Conservation (phyloP, 2,113 vertebrate species). For the Aptenodytes patagonicus region DNA sequence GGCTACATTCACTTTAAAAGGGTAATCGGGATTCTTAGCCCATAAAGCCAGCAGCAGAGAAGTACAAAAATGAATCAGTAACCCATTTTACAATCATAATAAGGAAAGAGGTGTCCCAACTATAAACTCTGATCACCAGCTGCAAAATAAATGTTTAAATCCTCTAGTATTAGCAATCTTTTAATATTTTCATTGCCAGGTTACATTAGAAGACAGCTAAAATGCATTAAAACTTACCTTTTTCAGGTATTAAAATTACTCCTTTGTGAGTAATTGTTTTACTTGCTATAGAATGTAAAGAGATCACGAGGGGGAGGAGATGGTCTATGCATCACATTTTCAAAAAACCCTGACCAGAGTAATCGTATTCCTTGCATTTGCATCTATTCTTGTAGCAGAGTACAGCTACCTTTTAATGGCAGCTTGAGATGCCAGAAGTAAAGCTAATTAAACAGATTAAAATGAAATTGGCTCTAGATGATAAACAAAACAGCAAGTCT, state of each 20-base stretch:
- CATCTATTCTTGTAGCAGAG: background rate
- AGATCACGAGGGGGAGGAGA: background rate
- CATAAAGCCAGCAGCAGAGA: background rate
- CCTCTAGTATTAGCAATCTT: too few species aligned
- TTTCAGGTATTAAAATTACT: background rate
- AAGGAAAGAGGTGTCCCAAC: background rate
- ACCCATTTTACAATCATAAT: background rate
- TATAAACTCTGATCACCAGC: background rate
- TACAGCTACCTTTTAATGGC: background rate
- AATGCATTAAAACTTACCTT: background rate
- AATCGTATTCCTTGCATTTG: too few species aligned
- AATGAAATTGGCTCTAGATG: background rate
- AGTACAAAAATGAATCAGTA: background rate
- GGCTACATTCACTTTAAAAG: background rate
- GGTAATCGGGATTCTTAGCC: background rate
- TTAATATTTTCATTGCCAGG: background rate
- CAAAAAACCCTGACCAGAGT: background rate
- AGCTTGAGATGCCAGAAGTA: background rate
- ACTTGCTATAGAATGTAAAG: background rate
- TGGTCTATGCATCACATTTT: background rate
- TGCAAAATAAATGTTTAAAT: background rate
- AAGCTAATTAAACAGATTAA: background rate
- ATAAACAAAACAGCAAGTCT: background rate
- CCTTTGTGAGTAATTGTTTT: background rate
- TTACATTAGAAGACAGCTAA: background rate